Percentiles rank a stretch among this genome's conserved stretches.
phyloP scores from a whole-genome alignment of 2,797 vertebrate genomes.

The Aselliscus stoliczkanus region DNA sequence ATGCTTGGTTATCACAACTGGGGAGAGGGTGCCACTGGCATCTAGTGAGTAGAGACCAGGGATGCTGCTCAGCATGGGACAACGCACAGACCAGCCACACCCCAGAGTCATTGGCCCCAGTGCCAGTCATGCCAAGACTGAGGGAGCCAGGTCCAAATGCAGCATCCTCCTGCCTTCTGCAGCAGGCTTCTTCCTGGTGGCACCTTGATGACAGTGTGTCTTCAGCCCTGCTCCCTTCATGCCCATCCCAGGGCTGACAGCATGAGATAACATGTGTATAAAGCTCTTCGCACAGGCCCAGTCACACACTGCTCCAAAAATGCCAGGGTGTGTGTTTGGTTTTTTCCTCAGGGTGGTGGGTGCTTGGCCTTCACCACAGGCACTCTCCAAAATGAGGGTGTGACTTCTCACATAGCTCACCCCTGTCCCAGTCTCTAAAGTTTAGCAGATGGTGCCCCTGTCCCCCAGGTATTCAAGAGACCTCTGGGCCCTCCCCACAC shows the following conservation, averaged over 20 bases:
- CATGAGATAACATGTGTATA: accelerated
- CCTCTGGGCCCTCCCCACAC: not conserved
- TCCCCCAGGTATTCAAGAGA: not conserved
- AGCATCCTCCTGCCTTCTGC: not conserved
- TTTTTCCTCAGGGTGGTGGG: not conserved
- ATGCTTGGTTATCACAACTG: not conserved
- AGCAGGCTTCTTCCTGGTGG: not conserved
- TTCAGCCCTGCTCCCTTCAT: not conserved
- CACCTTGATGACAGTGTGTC: too few relatives aligned
- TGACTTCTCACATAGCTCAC: not conserved
- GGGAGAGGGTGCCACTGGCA: not conserved
- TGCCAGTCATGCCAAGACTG: accelerated
- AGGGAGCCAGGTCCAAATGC: not conserved
- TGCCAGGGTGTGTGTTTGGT: not conserved
- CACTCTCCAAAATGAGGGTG: too few relatives aligned
- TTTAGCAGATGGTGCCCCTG: not conserved
- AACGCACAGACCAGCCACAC: accelerated
- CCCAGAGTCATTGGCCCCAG: accelerated
- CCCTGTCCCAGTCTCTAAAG: not conserved
- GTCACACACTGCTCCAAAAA: accelerated
- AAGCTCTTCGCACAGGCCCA: not conserved
- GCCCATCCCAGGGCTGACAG: too few relatives aligned
- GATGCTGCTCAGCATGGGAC: accelerated
- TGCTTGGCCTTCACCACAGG: not conserved
- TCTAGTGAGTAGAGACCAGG: accelerated